Conservation (phyloP, 2,113 vertebrate species). For the Pholis gunnellus region DNA sequence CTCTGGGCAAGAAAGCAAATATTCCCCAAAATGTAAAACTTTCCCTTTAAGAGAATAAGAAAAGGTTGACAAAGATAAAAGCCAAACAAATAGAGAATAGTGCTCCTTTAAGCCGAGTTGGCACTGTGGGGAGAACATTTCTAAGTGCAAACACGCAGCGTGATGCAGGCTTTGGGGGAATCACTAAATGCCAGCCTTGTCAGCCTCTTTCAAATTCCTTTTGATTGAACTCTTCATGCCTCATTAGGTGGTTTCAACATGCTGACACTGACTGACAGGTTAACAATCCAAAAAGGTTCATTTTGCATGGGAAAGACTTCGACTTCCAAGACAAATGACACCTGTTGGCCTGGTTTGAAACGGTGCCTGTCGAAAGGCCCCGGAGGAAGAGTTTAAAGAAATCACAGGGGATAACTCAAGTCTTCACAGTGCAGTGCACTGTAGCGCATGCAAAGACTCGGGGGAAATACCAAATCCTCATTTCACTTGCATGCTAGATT, state of each 20-base stretch:
- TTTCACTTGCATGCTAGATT: conserved; percentile 40
- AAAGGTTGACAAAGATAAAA: neutral
- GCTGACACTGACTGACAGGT: conserved; percentile 48
- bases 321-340: conserved; percentile 35
- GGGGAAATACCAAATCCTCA: conserved; percentile 28
- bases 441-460: conserved; percentile 17
- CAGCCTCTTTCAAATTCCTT: conserved; percentile 58
- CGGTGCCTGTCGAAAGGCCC: neutral
- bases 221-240: conserved; percentile 58
- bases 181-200: conserved; percentile 67
- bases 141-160: conserved; percentile 21
- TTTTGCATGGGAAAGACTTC: conserved; percentile 36
- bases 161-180: conserved; percentile 45
- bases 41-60: neutral
- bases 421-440: conserved; percentile 12
- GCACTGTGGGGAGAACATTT: conserved; percentile 19
- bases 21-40: neutral
- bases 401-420: conserved; percentile 45
- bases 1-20: neutral
- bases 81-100: neutral
- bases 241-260: conserved; percentile 59
- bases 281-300: conserved; percentile 38
- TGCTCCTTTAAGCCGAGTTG: conserved; percentile 30
- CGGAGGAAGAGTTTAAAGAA: conserved; percentile 42
- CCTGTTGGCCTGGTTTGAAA: conserved; percentile 39